phyloP scores from a whole-genome alignment of 2,797 vertebrate genomes.

The Dallia pectoralis region DNA sequence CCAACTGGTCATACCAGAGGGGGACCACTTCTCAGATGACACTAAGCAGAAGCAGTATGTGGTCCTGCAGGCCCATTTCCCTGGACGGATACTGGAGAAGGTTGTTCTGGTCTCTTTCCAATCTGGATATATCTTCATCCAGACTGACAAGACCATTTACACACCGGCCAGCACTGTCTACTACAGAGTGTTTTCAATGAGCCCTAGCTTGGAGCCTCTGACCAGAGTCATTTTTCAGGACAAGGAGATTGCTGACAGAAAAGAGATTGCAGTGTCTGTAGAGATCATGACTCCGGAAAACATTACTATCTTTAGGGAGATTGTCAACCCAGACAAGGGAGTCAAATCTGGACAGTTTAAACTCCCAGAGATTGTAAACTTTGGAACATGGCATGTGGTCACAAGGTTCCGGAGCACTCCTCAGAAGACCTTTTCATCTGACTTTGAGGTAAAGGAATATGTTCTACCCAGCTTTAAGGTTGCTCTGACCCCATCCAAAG shows the following conservation, averaged over 20 bases:
- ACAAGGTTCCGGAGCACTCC: conserved; percentile 72
- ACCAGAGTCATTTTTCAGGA: conserved; percentile 20
- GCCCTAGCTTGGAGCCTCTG: conserved; percentile 57
- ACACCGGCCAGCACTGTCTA: conserved; percentile 49
- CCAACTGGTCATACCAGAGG: conserved; percentile 18
- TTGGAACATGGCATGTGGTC: conserved; percentile 78
- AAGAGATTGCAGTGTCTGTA: conserved; percentile 42
- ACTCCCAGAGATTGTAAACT: conserved; percentile 65
- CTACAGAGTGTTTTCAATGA: conserved; percentile 69
- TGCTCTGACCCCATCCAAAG: conserved; percentile 31
- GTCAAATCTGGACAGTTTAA: conserved; percentile 47
- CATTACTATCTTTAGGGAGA: conserved; percentile 47
- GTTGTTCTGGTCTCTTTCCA: conserved; percentile 44
- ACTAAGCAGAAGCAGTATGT: conserved; percentile 44
- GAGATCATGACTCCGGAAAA: conserved; percentile 68
- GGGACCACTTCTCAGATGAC: conserved; percentile 11
- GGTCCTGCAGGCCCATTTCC: conserved; percentile 41
- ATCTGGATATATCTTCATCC: conserved; percentile 48
- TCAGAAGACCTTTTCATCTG: conserved; percentile 65
- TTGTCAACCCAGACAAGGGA: conserved; percentile 49
- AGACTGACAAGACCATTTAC: conserved; percentile 54
- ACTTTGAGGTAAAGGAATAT: conserved; percentile 89
- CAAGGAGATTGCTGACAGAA: neutral
- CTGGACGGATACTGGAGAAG: conserved; percentile 27
- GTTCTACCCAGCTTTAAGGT: conserved; percentile 76